Conservation (phyloP, 2,888 invertebrate species). For the Siphlonurus alternatus region DNA sequence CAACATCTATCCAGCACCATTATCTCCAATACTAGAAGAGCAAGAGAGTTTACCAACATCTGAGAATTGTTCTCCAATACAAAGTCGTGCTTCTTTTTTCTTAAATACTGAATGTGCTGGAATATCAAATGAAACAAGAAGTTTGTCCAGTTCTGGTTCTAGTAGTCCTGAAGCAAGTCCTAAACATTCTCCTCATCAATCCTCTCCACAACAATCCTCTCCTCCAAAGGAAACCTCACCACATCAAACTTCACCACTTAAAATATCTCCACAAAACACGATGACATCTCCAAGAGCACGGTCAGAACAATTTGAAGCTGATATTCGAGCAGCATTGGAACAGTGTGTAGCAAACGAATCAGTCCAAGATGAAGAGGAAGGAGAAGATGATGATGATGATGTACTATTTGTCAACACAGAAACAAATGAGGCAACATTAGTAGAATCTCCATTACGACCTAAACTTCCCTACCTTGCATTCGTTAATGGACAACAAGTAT, state of each 20-base stretch:
- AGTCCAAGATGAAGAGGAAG: conserved; percentile 21
- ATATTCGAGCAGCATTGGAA: conserved; percentile 16
- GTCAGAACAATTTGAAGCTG: conserved; percentile 14
- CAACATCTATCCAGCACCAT: conserved; percentile 36
- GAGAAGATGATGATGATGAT: conserved; percentile 20
- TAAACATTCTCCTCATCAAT: neutral
- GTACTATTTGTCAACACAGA: conserved; percentile 30
- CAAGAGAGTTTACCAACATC: conserved; percentile 23
- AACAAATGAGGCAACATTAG: conserved; percentile 30
- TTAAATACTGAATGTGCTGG: neutral
- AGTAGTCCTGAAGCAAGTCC: conserved; percentile 5
- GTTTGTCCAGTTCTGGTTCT: conserved; percentile 17
- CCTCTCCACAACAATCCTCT: neutral
- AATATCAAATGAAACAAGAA: conserved; percentile 3
- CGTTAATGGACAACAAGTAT: neutral
- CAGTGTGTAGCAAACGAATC: conserved; percentile 20
- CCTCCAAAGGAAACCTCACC: neutral
- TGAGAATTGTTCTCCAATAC: conserved; percentile 10
- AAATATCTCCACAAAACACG: neutral
- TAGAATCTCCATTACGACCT: conserved; percentile 11
- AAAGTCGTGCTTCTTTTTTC: neutral
- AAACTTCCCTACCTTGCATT: neutral
- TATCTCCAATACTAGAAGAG: conserved; percentile 45
- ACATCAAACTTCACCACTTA: neutral
- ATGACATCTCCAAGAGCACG: neutral